These are phyloP conservation scores for Dinocampus coccinellae DNA, from an alignment of 2,888 invertebrate species.

Conservation along the genomic window DNA sequence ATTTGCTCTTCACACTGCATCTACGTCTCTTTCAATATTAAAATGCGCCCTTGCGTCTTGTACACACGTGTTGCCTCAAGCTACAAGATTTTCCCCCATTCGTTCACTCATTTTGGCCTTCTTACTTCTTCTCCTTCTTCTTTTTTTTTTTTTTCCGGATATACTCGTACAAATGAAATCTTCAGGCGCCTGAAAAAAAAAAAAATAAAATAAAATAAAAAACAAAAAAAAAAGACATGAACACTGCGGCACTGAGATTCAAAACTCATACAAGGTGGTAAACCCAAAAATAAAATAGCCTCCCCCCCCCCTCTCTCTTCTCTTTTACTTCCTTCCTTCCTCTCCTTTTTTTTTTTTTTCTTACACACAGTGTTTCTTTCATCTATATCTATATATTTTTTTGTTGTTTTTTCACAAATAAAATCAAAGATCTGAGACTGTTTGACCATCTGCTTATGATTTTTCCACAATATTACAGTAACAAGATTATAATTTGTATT, in stretches of 20 bases:
- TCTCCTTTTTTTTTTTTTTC: slow-evolving; percentile 17
- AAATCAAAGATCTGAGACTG: slow-evolving; percentile 8
- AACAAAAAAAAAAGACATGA: slow-evolving; percentile 11
- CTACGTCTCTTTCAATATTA: slow-evolving; percentile 24
- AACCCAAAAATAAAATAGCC: slow-evolving; percentile 51
- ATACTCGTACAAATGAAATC: slow-evolving; percentile 24
- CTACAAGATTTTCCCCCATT: slow-evolving; percentile 3
- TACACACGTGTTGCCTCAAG: slow-evolving; percentile 36
- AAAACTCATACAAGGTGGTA: slow-evolving; percentile 31
- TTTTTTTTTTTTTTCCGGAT: slow-evolving; percentile 34
- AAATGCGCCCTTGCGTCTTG: slow-evolving; percentile 21
- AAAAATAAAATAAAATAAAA: slow-evolving; percentile 2
- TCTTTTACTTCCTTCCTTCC: slow-evolving; percentile 34
- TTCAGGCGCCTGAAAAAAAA: slow-evolving; percentile 1
- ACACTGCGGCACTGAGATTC: slow-evolving; percentile 26
- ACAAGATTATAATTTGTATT: neutral
- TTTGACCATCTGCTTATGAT: slow-evolving; percentile 3
- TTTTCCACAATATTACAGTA: slow-evolving; percentile 7
- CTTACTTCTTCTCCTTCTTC: slow-evolving; percentile 19
- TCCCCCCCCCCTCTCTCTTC: slow-evolving; percentile 37
- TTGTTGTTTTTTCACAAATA: neutral
- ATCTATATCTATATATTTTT: neutral
- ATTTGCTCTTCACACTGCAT: slow-evolving; percentile 15
- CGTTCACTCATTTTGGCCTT: slow-evolving; percentile 7
- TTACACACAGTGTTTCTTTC: slow-evolving; percentile 17